Percentiles rank a stretch among this genome's conserved stretches.
These are phyloP conservation scores for Berghia stephanieae DNA, from an alignment of 1,140 invertebrate species.

Conservation along the genomic window DNA sequence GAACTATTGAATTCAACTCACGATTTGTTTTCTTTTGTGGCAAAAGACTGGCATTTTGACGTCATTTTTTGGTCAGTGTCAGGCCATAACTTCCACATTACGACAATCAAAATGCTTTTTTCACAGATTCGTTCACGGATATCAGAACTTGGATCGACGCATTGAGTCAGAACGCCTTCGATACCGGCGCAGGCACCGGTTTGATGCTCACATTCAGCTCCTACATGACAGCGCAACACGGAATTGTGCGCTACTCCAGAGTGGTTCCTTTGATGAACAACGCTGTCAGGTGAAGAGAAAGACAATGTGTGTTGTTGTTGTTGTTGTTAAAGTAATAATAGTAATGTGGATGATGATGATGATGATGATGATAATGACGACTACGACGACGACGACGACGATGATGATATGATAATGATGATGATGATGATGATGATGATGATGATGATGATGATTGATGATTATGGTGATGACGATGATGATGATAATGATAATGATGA, in stretches of 20 bases:
- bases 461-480: neutral
- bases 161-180: constrained; percentile 62
- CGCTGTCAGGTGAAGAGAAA: constrained; percentile 53
- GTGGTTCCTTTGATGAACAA: constrained; percentile 57
- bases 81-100: too few relatives aligned
- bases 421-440: neutral
- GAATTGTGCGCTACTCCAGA: constrained; percentile 54
- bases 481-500: neutral
- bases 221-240: constrained; percentile 53
- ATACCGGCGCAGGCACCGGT: constrained; percentile 60
- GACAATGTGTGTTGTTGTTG: neutral
- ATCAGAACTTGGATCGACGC: constrained; percentile 60
- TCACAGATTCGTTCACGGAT: constrained; percentile 52
- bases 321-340: neutral
- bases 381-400: too few relatives aligned
- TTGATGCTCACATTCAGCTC: constrained; percentile 56
- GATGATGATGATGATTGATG: too few relatives aligned
- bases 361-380: too few relatives aligned
- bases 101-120: neutral
- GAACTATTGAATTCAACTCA: too few relatives aligned
- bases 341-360: too few relatives aligned
- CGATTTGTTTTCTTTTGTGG: too few relatives aligned
- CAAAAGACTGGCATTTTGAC: too few relatives aligned
- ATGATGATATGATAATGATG: too few relatives aligned
- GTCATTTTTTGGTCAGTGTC: too few relatives aligned